A percentile compares a stretch with the other conserved stretches of the same genome.
These are phyloP conservation scores for Ephialtes manifestator DNA, from an alignment of 2,888 invertebrate species.

Conservation along the genomic window DNA sequence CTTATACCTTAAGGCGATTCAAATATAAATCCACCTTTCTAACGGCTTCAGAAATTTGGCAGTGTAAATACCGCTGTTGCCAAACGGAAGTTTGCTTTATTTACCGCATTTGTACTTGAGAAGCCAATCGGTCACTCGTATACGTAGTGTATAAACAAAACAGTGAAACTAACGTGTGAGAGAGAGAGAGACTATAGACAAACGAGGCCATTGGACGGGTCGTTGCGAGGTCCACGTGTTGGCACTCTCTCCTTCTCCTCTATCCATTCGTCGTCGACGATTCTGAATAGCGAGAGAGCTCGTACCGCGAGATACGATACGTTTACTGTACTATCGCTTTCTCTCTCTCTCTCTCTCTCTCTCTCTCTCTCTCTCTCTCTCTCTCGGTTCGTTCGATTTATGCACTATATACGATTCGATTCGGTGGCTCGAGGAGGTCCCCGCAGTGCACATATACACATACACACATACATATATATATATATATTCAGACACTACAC, in stretches of 20 bases:
- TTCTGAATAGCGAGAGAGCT: conserved; percentile 9
- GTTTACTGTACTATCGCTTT: background rate
- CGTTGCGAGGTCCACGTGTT: conserved; percentile 54
- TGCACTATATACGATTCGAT: conserved; percentile 25
- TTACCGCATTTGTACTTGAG: too few species aligned
- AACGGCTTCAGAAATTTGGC: too few species aligned
- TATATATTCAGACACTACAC: conserved; percentile 21
- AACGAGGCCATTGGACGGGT: conserved; percentile 46
- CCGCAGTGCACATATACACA: conserved; percentile 1
- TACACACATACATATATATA: background rate
- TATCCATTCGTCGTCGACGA: conserved; percentile 45
- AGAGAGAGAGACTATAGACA: conserved; percentile 5
- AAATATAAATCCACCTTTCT: too few species aligned
- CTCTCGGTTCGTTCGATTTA: conserved; percentile 7
- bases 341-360: too few species aligned
- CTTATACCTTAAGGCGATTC: too few species aligned
- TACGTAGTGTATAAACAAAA: conserved; percentile 42
- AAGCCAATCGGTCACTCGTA: background rate
- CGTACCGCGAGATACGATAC: conserved; percentile 37
- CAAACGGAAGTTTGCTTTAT: too few species aligned
- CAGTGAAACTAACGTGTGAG: conserved; percentile 10
- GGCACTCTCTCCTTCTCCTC: conserved; percentile 35
- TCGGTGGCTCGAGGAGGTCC: conserved; percentile 38
- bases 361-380: conserved; percentile 19
- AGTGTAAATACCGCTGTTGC: too few species aligned